Percentiles rank a stretch among this genome's conserved stretches.
These are phyloP conservation scores for Drosophila cardini DNA, from an alignment of 1,140 invertebrate species.

Conservation along the genomic window DNA sequence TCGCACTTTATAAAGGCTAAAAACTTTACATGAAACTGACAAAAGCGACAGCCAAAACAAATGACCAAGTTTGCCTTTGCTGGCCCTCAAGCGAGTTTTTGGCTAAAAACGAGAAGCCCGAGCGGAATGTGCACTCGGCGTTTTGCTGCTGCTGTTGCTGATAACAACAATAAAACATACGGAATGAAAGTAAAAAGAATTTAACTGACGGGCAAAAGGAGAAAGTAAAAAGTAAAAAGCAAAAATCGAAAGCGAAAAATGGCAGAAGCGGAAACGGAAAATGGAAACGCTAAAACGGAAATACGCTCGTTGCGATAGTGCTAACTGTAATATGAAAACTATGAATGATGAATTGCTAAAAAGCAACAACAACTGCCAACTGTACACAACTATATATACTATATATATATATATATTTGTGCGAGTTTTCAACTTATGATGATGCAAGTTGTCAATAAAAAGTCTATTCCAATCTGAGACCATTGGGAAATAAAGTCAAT, in stretches of 20 bases:
- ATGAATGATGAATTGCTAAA: constrained; percentile 40
- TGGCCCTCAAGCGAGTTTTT: background rate
- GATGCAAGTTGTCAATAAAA: constrained; percentile 5
- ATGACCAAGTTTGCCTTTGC: constrained; percentile 60
- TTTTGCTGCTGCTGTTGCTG: background rate
- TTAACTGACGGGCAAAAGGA: constrained; percentile 14
- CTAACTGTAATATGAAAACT: constrained; percentile 36
- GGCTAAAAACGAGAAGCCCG: background rate
- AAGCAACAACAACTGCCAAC: background rate
- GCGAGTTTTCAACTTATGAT: constrained; percentile 13
- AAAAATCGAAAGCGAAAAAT: background rate
- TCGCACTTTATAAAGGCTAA: constrained; percentile 66
- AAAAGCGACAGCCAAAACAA: constrained; percentile 63
- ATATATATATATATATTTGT: constrained; percentile 7
- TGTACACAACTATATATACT: too few relatives aligned
- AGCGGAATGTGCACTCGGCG: constrained; percentile 21
- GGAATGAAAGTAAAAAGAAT: constrained; percentile 10
- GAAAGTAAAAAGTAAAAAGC: constrained; percentile 13
- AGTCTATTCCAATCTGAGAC: constrained; percentile 17
- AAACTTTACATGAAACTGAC: constrained; percentile 66
- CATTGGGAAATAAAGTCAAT: constrained; percentile 27
- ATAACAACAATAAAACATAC: constrained; percentile 24
- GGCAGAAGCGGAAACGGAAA: constrained; percentile 22
- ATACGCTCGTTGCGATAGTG: constrained; percentile 25
- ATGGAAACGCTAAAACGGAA: constrained; percentile 38